Percentiles rank a stretch among this genome's conserved stretches.
Conservation (phyloP, 1,140 invertebrate species). For the Brachionus rotundiformis region DNA sequence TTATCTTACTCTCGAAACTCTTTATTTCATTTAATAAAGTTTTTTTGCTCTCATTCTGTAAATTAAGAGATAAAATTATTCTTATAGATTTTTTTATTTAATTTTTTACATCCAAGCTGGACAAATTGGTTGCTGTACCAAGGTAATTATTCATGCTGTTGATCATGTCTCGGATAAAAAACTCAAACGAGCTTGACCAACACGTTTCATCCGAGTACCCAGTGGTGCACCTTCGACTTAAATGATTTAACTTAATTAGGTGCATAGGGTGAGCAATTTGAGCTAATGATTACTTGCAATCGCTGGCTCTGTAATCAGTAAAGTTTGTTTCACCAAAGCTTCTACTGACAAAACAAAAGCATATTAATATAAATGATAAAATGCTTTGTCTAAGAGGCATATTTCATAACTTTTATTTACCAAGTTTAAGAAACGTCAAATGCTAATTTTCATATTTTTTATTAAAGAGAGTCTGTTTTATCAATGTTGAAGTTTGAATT, state of each 20-base stretch:
- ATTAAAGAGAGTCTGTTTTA: background rate
- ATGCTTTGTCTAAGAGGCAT: background rate
- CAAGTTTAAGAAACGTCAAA: background rate
- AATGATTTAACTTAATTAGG: background rate
- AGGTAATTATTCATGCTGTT: background rate
- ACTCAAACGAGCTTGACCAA: conserved; percentile 16
- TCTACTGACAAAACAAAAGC: background rate
- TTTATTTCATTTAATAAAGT: background rate
- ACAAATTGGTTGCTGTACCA: background rate
- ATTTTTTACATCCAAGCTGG: background rate
- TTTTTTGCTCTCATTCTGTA: background rate
- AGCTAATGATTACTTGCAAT: conserved; percentile 44
- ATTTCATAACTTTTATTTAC: background rate
- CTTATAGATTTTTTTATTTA: background rate
- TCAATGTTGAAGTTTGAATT: conserved; percentile 10
- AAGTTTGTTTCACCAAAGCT: background rate
- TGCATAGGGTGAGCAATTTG: too few relatives aligned
- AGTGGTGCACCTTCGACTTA: conserved; percentile 35
- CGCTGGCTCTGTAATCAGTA: background rate
- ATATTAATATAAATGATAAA: conserved; percentile 2
- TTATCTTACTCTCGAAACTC: background rate
- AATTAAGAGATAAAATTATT: too few relatives aligned
- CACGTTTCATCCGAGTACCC: conserved; percentile 5
- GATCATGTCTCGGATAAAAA: conserved; percentile 27
- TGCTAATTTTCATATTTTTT: conserved; percentile 9